These are phyloP conservation scores for Arrhopalites spinosus DNA, from an alignment of 2,888 invertebrate genomes.

Conservation along the genomic window DNA sequence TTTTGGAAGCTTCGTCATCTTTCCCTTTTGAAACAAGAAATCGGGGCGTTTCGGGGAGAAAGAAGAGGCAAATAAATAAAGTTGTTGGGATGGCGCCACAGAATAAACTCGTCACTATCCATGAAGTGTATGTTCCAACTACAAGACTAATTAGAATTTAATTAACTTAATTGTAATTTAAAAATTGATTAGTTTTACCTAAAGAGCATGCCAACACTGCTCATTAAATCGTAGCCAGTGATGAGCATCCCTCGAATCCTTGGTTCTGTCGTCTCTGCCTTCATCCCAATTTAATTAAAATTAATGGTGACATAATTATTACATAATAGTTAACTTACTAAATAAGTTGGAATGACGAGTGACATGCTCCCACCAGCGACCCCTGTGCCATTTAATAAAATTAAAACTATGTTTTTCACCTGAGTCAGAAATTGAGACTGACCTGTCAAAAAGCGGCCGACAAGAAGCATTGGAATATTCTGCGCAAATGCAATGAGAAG, in stretches of 20 bases:
- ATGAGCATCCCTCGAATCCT: slow-evolving; percentile 82
- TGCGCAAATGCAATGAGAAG: no score
- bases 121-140: slow-evolving; percentile 69
- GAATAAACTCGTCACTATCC: slow-evolving; percentile 68
- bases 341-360: no score
- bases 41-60: slow-evolving; percentile 77
- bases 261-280: slow-evolving; percentile 81
- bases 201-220: neutral
- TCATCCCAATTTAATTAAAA: no score
- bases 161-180: neutral
- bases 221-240: slow-evolving; percentile 60
- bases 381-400: no score
- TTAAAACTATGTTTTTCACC: no score
- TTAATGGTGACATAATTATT: no score
- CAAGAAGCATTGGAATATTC: no score
- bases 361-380: no score
- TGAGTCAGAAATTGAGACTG: no score
- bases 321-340: no score
- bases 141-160: neutral
- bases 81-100: slow-evolving; percentile 72
- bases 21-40: slow-evolving; percentile 68
- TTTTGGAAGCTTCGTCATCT: slow-evolving; percentile 68
- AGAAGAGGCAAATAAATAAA: slow-evolving; percentile 73
- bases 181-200: neutral
- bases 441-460: no score